Evolutionary conservation across 2,113 vertebrate genomes (phyloP).

Genomic region (Chamaea fasciata): DNA sequence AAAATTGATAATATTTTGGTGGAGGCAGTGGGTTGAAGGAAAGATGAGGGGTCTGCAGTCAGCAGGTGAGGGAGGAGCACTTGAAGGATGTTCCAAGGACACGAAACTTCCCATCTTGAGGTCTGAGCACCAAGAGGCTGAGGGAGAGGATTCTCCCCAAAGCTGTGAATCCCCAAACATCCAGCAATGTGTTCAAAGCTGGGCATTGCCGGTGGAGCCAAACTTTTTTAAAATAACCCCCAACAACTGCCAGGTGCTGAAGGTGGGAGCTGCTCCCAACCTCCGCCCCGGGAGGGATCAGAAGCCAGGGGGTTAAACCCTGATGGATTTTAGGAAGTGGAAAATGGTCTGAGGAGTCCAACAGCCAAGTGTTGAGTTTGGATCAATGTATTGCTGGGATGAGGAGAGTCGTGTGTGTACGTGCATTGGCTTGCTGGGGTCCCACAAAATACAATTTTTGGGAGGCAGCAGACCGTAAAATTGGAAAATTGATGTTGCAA

Average conservation of each 20-base stretch:
- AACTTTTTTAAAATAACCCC: neutral
- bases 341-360: neutral
- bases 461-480: constrained; percentile 10
- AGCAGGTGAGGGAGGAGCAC: neutral
- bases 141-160: neutral
- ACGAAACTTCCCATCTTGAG: neutral
- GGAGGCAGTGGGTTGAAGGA: neutral
- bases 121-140: neutral
- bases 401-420: neutral
- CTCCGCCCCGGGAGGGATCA: neutral
- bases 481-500: constrained; percentile 35
- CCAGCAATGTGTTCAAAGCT: neutral
- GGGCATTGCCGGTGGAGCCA: neutral
- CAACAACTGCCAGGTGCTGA: neutral
- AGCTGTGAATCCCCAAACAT: neutral
- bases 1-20: neutral
- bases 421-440: neutral
- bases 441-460: constrained; percentile 13
- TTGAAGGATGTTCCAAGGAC: neutral
- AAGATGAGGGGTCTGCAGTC: neutral
- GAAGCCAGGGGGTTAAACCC: neutral
- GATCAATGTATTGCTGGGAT: neutral
- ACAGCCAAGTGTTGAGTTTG: neutral
- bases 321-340: neutral
- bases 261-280: too few relatives aligned